These are phyloP conservation scores for Aethes cnicana DNA, from an alignment of 2,888 invertebrate species.

Conservation along the genomic window DNA sequence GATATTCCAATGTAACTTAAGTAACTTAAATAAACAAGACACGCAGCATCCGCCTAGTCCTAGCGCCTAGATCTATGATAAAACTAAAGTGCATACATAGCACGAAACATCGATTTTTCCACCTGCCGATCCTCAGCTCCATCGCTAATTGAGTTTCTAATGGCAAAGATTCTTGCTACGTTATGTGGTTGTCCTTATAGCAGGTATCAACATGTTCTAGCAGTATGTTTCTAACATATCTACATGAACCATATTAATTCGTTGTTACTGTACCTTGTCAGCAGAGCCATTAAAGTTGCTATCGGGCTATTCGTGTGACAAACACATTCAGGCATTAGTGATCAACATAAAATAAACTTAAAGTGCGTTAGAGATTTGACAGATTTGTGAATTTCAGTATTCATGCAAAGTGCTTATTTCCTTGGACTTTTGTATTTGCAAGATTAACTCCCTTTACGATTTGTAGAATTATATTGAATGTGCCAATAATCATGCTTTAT, in stretches of 20 bases:
- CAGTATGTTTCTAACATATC: conserved; percentile 43
- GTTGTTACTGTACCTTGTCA: conserved; percentile 91
- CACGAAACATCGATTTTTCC: background rate
- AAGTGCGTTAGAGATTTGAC: conserved; percentile 46
- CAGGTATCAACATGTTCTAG: conserved; percentile 8
- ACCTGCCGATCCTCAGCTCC: too few species aligned
- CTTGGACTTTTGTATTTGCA: background rate
- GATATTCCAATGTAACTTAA: too few species aligned
- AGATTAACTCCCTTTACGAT: too few species aligned
- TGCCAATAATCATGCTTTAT: conserved; percentile 54
- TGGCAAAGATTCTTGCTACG: background rate
- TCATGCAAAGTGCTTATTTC: background rate
- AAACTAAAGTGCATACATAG: too few species aligned
- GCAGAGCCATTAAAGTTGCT: conserved; percentile 97
- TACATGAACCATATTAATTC: conserved; percentile 54
- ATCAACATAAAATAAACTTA: conserved; percentile 54
- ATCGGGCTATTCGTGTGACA: conserved; percentile 94
- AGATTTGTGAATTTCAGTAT: conserved; percentile 22
- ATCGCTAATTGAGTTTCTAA: too few species aligned
- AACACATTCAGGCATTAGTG: conserved; percentile 82
- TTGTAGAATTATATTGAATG: too few species aligned
- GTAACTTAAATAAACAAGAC: background rate
- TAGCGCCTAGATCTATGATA: too few species aligned
- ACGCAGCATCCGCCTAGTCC: background rate
- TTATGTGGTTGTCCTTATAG: background rate